These are phyloP conservation scores for Pyrochroa serraticornis DNA, from an alignment of 2,888 invertebrate species.

Conservation along the genomic window DNA sequence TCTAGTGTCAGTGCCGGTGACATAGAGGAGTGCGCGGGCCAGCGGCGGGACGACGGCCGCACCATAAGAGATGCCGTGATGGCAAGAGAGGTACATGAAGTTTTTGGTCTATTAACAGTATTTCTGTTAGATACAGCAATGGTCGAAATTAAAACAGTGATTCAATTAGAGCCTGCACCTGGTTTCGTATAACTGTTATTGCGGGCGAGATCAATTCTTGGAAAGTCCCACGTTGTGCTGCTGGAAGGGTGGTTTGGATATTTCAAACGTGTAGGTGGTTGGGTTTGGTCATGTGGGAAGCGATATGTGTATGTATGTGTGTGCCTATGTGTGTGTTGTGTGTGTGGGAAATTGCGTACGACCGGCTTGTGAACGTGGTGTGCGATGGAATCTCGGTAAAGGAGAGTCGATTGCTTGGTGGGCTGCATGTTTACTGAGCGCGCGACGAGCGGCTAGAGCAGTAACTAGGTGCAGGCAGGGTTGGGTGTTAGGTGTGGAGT, in stretches of 20 bases:
- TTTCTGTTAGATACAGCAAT: not conserved
- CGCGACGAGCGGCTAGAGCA: constrained; percentile 38
- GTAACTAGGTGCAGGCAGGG: constrained; percentile 35
- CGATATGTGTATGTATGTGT: constrained; percentile 4
- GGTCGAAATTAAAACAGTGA: not conserved
- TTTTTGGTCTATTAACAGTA: not conserved
- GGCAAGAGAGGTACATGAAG: constrained; percentile 71
- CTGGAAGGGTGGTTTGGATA: not conserved
- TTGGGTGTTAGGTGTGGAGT: constrained; percentile 48
- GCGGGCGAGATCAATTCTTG: constrained; percentile 1
- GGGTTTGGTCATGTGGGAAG: not conserved
- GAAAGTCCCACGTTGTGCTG: not conserved
- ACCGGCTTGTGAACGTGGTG: constrained; percentile 4
- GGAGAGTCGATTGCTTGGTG: constrained; percentile 9
- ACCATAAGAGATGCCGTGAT: constrained; percentile 73
- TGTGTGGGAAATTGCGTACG: constrained; percentile 15
- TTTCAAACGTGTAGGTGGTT: not conserved
- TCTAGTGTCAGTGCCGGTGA: constrained; percentile 49
- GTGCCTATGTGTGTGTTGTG: no score
- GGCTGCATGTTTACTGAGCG: constrained; percentile 33
- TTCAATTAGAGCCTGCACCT: not conserved
- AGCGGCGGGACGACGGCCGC: constrained; percentile 58
- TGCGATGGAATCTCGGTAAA: not conserved
- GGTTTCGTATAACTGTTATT: not conserved
- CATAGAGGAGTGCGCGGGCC: constrained; percentile 43